phyloP scores from a whole-genome alignment of 2,113 vertebrate genomes.

The Eublepharis macularius region DNA sequence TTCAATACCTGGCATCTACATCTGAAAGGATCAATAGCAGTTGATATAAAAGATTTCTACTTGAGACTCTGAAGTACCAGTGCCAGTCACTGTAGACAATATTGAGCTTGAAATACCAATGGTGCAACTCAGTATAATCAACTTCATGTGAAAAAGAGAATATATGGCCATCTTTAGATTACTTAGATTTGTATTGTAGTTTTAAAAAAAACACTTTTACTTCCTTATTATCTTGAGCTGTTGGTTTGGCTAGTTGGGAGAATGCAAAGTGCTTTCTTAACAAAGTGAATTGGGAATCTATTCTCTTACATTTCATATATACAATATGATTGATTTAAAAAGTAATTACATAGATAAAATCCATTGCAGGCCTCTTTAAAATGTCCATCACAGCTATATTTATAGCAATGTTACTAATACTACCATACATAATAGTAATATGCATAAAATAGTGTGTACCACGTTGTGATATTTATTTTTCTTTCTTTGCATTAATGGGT shows the following conservation, averaged over 20 bases:
- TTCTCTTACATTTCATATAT: conserved; percentile 27
- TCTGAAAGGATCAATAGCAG: too few relatives aligned
- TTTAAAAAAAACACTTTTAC: rapidly evolving
- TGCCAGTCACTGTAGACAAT: too few relatives aligned
- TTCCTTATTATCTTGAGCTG: not conserved
- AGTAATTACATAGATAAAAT: rapidly evolving
- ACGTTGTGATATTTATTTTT: not conserved
- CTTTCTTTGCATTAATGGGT: not conserved
- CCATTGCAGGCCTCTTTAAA: not conserved
- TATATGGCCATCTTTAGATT: too few relatives aligned
- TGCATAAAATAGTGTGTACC: rapidly evolving
- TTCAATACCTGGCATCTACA: too few relatives aligned
- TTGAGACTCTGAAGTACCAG: too few relatives aligned
- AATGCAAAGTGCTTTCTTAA: not conserved
- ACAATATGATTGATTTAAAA: conserved; percentile 31
- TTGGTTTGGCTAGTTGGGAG: not conserved
- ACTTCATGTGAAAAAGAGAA: too few relatives aligned
- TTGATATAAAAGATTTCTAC: too few relatives aligned
- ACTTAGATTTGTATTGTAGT: rapidly evolving
- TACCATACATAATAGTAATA: not conserved
- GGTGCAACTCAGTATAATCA: too few relatives aligned
- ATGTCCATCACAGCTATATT: not conserved
- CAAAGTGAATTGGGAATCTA: not conserved
- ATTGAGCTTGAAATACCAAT: too few relatives aligned
- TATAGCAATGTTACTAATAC: not conserved